These are phyloP conservation scores for Sphyrna mokarran DNA, from an alignment of 2,113 vertebrate species.

Conservation along the genomic window DNA sequence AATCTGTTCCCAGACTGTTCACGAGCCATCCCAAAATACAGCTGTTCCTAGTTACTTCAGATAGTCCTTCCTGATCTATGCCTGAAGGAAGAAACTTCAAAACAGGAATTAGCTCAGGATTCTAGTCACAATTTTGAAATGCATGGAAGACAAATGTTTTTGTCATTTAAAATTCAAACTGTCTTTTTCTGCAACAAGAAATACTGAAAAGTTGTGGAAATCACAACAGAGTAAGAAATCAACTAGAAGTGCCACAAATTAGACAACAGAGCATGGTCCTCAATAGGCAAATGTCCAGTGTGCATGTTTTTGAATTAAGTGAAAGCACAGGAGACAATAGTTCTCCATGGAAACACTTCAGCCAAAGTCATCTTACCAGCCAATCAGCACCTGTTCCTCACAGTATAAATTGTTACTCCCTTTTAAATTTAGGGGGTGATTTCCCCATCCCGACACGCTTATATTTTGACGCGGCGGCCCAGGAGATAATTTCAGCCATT, in stretches of 20 bases:
- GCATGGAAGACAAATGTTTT: background rate
- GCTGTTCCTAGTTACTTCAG: background rate
- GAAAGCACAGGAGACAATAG: too few species aligned
- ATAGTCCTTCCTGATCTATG: background rate
- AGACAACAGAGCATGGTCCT: background rate
- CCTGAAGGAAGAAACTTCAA: background rate
- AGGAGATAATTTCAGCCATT: too few species aligned
- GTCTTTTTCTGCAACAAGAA: background rate
- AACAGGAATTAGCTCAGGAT: background rate
- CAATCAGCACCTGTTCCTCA: too few species aligned
- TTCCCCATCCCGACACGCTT: too few species aligned
- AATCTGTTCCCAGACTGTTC: slow-evolving; percentile 19
- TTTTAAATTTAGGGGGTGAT: too few species aligned
- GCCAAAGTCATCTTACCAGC: too few species aligned
- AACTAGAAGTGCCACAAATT: background rate
- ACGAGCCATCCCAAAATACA: background rate
- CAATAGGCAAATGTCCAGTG: too few species aligned
- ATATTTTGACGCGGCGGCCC: too few species aligned
- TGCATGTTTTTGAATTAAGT: too few species aligned
- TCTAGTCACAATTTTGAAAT: background rate
- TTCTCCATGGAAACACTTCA: too few species aligned
- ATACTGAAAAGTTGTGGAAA: background rate
- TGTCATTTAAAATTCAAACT: background rate
- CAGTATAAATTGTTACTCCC: too few species aligned
- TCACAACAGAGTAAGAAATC: too few species aligned